phyloP scores from a whole-genome alignment of 2,113 vertebrate species.

The Rhinoderma darwinii region DNA sequence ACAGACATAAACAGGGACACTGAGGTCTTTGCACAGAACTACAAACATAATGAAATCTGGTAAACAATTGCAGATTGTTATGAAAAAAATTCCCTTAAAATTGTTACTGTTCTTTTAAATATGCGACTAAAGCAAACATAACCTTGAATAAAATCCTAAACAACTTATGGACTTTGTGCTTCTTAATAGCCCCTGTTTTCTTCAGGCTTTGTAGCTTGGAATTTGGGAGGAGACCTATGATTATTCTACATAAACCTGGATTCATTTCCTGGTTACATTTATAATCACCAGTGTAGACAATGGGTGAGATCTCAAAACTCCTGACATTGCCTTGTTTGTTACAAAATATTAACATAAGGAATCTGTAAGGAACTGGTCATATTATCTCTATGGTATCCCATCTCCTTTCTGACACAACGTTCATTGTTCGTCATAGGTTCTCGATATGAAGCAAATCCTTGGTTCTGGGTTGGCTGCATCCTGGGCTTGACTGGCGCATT shows the following conservation, averaged over 20 bases:
- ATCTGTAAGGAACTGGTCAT: not conserved
- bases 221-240: not conserved
- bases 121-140: not conserved
- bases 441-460: not conserved
- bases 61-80: no score
- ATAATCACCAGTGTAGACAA: not conserved
- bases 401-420: not conserved
- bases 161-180: conserved; percentile 25
- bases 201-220: not conserved
- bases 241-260: not conserved
- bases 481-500: not conserved
- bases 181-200: conserved; percentile 10
- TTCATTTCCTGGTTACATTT: conserved; percentile 8
- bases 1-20: no score
- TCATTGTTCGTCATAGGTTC: not conserved
- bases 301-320: conserved; percentile 38
- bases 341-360: not conserved
- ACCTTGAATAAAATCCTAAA: conserved; percentile 2
- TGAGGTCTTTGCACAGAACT: no score
- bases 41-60: no score
- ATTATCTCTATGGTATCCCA: not conserved
- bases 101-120: not conserved
- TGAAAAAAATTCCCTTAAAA: not conserved
- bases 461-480: not conserved
- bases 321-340: not conserved